Evolutionary conservation across 2,888 invertebrate species (phyloP).

Genomic region (Beris morrisii): DNA sequence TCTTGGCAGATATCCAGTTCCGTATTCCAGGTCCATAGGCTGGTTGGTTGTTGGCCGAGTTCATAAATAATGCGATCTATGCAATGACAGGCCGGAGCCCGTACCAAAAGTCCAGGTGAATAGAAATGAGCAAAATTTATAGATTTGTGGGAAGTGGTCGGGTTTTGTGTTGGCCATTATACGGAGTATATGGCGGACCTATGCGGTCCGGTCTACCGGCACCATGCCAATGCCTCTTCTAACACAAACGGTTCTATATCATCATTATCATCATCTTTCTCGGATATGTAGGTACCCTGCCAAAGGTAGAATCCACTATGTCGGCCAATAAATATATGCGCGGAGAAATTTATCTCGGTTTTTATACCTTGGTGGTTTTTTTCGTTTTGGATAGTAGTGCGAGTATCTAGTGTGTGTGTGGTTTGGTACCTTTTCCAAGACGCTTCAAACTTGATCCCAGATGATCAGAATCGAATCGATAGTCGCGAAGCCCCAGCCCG

Average conservation of each 20-base stretch:
- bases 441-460: no score
- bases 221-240: conserved; percentile 4
- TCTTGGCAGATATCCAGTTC: not conserved
- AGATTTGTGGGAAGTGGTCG: conserved; percentile 22
- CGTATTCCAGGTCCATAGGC: not conserved
- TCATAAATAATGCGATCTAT: conserved; percentile 24
- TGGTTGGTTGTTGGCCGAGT: not conserved
- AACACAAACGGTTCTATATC: conserved; percentile 24
- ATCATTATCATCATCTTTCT: conserved; percentile 25
- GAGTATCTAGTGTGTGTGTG: no score
- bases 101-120: not conserved
- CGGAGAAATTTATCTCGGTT: conserved; percentile 20
- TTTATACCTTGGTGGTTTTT: conserved; percentile 18
- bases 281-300: not conserved
- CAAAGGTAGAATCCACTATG: conserved; percentile 4
- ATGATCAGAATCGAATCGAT: no score
- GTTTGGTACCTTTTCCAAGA: no score
- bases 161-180: not conserved
- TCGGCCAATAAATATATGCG: conserved; percentile 22
- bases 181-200: no score
- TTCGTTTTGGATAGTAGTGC: not conserved
- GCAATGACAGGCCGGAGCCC: not conserved
- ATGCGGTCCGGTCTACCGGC: no score
- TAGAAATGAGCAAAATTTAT: conserved; percentile 25
- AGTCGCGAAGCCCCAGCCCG: no score